Evolutionary conservation across 2,797 vertebrate species (phyloP).

Genomic region (Pipistrellus pipistrellus): DNA sequence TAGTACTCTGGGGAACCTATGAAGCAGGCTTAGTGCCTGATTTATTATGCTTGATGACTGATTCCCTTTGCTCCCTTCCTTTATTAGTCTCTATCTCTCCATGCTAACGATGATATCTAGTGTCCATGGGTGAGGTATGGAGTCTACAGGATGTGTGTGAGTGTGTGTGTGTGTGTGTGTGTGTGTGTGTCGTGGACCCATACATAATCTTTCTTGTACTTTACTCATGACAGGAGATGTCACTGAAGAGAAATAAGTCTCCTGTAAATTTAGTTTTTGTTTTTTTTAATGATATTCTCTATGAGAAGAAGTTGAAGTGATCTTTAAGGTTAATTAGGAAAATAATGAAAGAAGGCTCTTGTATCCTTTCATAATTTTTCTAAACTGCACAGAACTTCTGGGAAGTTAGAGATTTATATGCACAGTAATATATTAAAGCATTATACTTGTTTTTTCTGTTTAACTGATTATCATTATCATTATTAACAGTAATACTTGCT

Average conservation of each 20-base stretch:
- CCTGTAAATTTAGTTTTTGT: neutral
- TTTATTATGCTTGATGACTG: neutral
- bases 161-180: too few relatives aligned
- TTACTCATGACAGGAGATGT: neutral
- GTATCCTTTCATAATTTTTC: slow-evolving; percentile 5
- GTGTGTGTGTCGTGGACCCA: neutral
- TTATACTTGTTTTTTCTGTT: neutral
- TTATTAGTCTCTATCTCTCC: neutral
- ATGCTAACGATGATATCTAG: neutral
- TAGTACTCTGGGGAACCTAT: neutral
- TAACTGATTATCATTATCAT: neutral
- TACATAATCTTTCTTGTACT: neutral
- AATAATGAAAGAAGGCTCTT: neutral
- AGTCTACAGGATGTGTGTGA: neutral
- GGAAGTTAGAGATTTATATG: neutral
- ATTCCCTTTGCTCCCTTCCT: neutral
- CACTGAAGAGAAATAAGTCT: neutral
- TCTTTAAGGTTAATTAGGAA: slow-evolving; percentile 1
- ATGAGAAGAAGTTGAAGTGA: neutral
- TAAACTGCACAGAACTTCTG: neutral
- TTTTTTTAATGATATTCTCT: neutral
- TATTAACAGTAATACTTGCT: neutral
- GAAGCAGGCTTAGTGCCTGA: neutral
- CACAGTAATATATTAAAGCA: neutral
- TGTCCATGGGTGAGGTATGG: neutral